Conservation (phyloP, 2,888 invertebrate species). For the Ctenicera cuprea region DNA sequence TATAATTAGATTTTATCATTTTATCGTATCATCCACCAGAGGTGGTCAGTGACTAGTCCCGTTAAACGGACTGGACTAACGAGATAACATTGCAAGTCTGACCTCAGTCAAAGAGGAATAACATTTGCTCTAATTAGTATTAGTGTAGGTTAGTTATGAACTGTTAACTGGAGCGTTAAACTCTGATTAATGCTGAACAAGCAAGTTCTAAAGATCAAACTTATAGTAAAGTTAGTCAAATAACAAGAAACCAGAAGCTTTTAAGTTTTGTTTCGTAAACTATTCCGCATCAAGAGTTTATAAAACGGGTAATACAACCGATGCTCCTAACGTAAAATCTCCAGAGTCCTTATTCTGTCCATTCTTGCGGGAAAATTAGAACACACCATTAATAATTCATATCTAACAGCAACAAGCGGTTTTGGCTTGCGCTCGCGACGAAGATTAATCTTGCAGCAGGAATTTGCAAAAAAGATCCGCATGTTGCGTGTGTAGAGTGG, state of each 20-base stretch:
- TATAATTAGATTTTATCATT: slow-evolving; percentile 23
- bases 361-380: slow-evolving; percentile 22
- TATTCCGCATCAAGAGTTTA: neutral
- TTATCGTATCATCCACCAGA: slow-evolving; percentile 2
- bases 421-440: slow-evolving; percentile 13
- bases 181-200: neutral
- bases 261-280: neutral
- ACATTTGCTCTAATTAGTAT: slow-evolving; percentile 25
- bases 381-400: slow-evolving; percentile 31
- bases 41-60: neutral
- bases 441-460: slow-evolving; percentile 15
- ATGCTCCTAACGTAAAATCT: neutral
- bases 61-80: slow-evolving; percentile 27
- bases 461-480: neutral
- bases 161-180: slow-evolving; percentile 10
- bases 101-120: slow-evolving; percentile 2
- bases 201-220: neutral
- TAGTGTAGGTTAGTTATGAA: slow-evolving; percentile 17
- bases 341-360: neutral
- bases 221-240: neutral
- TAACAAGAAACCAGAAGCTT: neutral
- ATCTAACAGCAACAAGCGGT: slow-evolving; percentile 26
- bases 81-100: slow-evolving; percentile 22
- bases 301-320: neutral
- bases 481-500: neutral